Base-by-base conservation (phyloP, 2,113 vertebrate genomes). In the Suncus etruscus region DNA sequence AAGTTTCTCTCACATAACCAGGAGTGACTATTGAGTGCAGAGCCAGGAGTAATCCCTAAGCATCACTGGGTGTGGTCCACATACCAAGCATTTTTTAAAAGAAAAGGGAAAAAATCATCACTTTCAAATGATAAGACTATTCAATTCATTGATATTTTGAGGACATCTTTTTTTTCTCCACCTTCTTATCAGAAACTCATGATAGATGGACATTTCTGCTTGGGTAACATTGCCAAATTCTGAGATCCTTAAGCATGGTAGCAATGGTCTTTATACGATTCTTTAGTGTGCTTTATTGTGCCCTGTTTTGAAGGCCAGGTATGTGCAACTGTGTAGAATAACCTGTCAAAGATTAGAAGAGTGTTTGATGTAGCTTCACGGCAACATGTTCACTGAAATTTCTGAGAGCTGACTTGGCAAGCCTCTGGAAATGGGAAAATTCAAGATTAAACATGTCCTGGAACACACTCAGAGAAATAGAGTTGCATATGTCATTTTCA, bases 141-240 rank as follows among this genome's bases (percentile, higher is more conserved):
- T 94, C 32, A 50, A 76, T 31, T 50, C 91, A 75, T 75, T 73
- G 25, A 12, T 22, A 68, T 80, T 69, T 54, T 86, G 61, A 86
- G 73, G 15, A 18, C 68, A 77, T 24, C 31, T 32, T 58, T 32
- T 45, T 18, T 16, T 4, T 20, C 58, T 20, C 58, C 58, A 54
- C 50, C n/a, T 86, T 91, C 79, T 86, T 54, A 92, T 91, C 92
- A 88, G 93, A 96, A 92, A 86, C 65, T 79, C n/a, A 85, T 94
- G 90, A 95, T 80, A 92, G 93, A 94, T 31, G 54, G 25, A 54
- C 76, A 78, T n/a, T 90, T 91, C 75, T 93, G 45, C 27, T 94
- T 80, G 70, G 76, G 86, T 54, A 75, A 63, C 11, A 81, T 90
- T 75, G 95, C 58, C 80, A 94, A 94, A 91, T 92, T 94, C 69